Base-by-base conservation (phyloP, 2,888 invertebrate species). In the Leucania comma region DNA sequence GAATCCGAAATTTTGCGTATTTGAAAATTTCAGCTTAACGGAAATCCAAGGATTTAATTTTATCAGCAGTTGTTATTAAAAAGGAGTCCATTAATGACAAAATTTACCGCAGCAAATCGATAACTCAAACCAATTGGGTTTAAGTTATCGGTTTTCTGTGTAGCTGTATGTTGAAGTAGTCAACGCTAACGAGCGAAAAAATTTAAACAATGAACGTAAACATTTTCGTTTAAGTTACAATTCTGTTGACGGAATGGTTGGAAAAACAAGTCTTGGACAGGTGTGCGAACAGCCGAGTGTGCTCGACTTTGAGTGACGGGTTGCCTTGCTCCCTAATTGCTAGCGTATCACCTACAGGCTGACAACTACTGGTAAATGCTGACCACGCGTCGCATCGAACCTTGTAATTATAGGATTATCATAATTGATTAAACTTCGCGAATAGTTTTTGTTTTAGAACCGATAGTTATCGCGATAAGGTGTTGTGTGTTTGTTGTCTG, bases 251-350 rank as follows among this genome's bases (percentile, higher is more conserved):
- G 72, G 64, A 61, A 62, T 54, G 35, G 17, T 17, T 67, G 72
- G 26, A 76, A 77, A 69, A 78, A 78, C 71, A 75, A 10, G 71
- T 68, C 20, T 62, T 42, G 68, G 72, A 69, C 76, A 90, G 90
- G 89, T 90, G 90, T 92, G 91, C 91, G 93, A 91, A 81, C 72
- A 54, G 65, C 79, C 92, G 87, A 89, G 90, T 93, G 93, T 82
- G 72, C 68, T 63, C 62, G 90, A 89, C 86, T 82, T 81, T 89
- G 90, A 91, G 86, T 90, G 92, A 90, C 90, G 71, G 84, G 66
- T 67, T 71, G 78, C 80, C 80, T 79, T 72, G 79, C 82, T 81
- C 80, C 86, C 84, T 87, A 90, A 91, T 89, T 88, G 87, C 75
- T 77, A 53, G 57, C 59, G 84, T 81, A 72, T 69, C 69, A 70